A percentile compares a stretch with the other conserved stretches of the same genome.
Evolutionary conservation across 2,888 invertebrate species (phyloP).

Genomic region (Apamea epomidion): DNA sequence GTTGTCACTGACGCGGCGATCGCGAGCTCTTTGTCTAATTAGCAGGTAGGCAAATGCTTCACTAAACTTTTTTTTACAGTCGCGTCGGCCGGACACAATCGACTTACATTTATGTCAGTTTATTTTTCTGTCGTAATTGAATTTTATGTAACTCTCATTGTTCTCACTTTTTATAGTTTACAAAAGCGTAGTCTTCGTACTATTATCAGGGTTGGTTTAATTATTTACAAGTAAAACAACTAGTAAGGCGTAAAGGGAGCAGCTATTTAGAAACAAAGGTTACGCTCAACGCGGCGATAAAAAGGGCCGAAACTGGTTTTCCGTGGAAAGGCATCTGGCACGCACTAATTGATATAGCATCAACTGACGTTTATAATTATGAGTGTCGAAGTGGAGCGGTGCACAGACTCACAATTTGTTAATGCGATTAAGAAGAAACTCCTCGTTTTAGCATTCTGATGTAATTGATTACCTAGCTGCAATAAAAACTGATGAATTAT

Average conservation of each 20-base stretch:
- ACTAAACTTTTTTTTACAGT: conserved; percentile 76
- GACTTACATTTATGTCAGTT: conserved; percentile 67
- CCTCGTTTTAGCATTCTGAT: conserved; percentile 39
- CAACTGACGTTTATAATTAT: conserved; percentile 82
- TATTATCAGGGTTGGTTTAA: conserved; percentile 56
- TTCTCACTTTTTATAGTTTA: conserved; percentile 66
- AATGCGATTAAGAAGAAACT: conserved; percentile 58
- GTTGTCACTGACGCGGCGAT: conserved; percentile 83
- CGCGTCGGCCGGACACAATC: conserved; percentile 69
- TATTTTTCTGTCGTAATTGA: conserved; percentile 73
- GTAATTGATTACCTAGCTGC: conserved; percentile 37
- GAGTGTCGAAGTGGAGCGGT: conserved; percentile 64
- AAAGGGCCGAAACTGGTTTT: conserved; percentile 86
- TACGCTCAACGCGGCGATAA: conserved; percentile 76
- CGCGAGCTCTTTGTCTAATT: conserved; percentile 88
- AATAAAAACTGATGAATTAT: conserved; percentile 19
- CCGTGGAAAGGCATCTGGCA: conserved; percentile 86
- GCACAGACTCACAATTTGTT: conserved; percentile 59
- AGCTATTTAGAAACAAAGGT: conserved; percentile 81
- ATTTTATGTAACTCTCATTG: conserved; percentile 72
- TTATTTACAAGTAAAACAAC: conserved; percentile 62
- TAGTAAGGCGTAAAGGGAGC: conserved; percentile 62
- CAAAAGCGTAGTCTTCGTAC: conserved; percentile 49
- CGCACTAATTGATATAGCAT: conserved; percentile 87
- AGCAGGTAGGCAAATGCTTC: conserved; percentile 87